Percentiles rank a stretch among this genome's conserved stretches.
These are phyloP conservation scores for Macrophya annulata DNA, from an alignment of 2,888 invertebrate genomes.

Conservation along the genomic window DNA sequence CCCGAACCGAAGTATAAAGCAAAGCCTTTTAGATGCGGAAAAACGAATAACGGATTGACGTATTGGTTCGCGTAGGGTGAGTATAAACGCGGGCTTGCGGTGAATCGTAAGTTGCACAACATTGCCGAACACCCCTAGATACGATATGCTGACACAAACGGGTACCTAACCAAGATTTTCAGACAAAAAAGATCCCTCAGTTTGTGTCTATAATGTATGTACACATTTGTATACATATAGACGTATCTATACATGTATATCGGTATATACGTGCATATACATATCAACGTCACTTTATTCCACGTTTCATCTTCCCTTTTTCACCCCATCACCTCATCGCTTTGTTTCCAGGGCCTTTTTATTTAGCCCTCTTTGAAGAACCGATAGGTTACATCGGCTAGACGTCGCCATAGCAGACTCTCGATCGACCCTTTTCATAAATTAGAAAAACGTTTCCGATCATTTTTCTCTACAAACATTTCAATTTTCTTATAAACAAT, in stretches of 20 bases:
- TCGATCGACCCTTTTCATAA: neutral
- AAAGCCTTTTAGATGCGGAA: constrained; percentile 26
- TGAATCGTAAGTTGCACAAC: constrained; percentile 41
- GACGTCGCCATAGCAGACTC: neutral
- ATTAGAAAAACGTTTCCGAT: neutral
- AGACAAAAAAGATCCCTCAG: constrained; percentile 1
- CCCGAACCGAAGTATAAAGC: constrained; percentile 27
- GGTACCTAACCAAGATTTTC: neutral
- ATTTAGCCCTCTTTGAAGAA: neutral
- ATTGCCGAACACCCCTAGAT: neutral
- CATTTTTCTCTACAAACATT: neutral
- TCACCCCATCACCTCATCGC: neutral
- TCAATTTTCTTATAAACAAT: neutral
- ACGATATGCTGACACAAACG: constrained; percentile 21
- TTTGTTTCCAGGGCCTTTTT: constrained; percentile 28
- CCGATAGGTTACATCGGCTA: constrained; percentile 28
- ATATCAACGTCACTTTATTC: neutral
- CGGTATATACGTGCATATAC: neutral
- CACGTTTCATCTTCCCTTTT: constrained; percentile 26
- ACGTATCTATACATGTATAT: neutral
- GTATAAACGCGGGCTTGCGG: neutral
- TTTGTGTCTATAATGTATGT: constrained; percentile 2
- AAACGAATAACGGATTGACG: constrained; percentile 45
- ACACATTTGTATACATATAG: neutral
- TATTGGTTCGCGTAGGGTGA: constrained; percentile 25